Percentiles rank a stretch among this genome's conserved stretches.
Conservation (phyloP, 2,797 vertebrate species). For the Orientallactaga sibirica region DNA sequence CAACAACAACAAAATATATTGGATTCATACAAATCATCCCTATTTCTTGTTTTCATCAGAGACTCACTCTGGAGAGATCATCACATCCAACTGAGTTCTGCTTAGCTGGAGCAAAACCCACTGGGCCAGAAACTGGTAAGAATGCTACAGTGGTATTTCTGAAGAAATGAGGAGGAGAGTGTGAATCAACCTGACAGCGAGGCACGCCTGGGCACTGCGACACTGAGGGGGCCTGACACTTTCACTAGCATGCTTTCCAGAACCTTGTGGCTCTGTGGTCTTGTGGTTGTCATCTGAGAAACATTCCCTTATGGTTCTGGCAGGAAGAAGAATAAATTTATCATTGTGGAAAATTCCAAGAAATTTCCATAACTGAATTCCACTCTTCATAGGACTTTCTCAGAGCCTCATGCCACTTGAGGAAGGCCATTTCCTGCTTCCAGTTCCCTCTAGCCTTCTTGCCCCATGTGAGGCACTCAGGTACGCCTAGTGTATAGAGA, state of each 20-base stretch:
- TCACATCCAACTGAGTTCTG: not conserved
- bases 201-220: not conserved
- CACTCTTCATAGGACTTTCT: not conserved
- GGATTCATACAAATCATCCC: not conserved
- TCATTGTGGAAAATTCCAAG: not conserved
- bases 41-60: not conserved
- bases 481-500: not conserved
- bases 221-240: not conserved
- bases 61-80: not conserved
- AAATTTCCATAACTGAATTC: not conserved
- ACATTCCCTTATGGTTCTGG: not conserved
- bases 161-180: not conserved
- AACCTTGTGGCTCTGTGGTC: not conserved
- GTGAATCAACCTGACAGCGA: not conserved
- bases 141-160: not conserved
- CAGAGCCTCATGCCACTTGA: not conserved
- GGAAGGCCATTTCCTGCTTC: not conserved
- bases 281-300: conserved; percentile 3
- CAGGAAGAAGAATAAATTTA: not conserved
- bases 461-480: not conserved
- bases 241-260: not conserved
- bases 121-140: not conserved
- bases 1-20: not conserved
- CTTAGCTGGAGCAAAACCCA: not conserved
- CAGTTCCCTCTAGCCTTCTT: not conserved